Conservation (phyloP, 2,113 vertebrate species). For the Corythaeola cristata region DNA sequence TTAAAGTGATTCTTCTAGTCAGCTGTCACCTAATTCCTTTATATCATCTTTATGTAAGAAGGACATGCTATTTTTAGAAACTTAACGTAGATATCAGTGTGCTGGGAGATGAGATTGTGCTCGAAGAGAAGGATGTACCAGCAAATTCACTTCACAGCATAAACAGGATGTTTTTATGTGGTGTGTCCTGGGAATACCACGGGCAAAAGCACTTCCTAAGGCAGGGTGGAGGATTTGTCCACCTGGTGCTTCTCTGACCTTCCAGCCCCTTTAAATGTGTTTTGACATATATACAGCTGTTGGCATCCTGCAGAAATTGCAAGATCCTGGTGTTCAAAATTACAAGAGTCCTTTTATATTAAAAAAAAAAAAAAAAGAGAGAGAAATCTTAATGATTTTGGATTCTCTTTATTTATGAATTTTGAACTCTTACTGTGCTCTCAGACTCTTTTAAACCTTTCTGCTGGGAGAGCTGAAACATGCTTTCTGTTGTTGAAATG, state of each 20-base stretch:
- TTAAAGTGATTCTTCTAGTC: conserved; percentile 22
- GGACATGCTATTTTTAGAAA: background rate
- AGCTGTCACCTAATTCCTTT: conserved; percentile 48
- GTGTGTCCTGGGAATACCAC: background rate
- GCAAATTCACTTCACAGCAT: background rate
- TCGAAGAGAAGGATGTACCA: background rate
- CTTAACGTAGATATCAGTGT: background rate
- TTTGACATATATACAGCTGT: background rate
- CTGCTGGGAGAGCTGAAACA: background rate
- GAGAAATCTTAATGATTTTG: background rate
- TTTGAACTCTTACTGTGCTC: background rate
- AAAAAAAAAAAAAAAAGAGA: background rate
- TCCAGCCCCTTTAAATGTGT: background rate
- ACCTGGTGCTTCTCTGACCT: background rate
- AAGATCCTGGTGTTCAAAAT: background rate
- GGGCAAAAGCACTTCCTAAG: background rate
- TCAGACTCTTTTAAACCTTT: background rate
- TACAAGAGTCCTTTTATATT: background rate
- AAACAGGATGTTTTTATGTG: background rate
- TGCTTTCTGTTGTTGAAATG: background rate
- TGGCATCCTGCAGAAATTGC: background rate
- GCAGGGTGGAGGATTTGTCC: background rate
- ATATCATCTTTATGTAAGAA: conserved; percentile 27
- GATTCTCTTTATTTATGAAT: background rate
- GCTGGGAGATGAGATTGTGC: background rate